Evolutionary conservation across 1,140 invertebrate species (phyloP), one percentile per base, ranked within the genome.

Genomic region (Oryzaephilus surinamensis): DNA sequence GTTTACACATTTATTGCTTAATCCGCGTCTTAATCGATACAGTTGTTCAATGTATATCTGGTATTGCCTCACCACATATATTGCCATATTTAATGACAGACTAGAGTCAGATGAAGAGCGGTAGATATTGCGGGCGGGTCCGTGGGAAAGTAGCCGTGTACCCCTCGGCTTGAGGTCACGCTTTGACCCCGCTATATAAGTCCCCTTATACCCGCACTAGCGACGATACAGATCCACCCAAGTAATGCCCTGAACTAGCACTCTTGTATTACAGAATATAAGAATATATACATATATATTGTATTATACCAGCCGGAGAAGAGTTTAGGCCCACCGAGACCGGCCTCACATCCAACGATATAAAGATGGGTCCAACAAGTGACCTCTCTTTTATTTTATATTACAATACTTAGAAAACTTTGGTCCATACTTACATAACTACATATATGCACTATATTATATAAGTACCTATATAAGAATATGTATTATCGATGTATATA

Each of bases 41-140:
- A 55, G 51, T 54, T 54, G 51, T 51, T 44, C 51, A 53, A n/a
- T 51, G 52, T 55, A 24, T 8, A 57, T 57, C 48, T 54, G 47
- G 51, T n/a, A 55, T 53, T 57, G 49, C 48, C 35, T 54, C 48
- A 53, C 46, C 51, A 49, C 51, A 60, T 47, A 59, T 55, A 61
- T 60, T 61, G 59, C 59, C 57, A 60, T 61, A 61, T 61, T 60
- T 61, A 61, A 61, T 61, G 57, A 61, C 59, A 60, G 57, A 47
- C 59, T 58, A 55, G 56, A 52, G 51, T 51, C 53, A 55, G 59
- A 61, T 61, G 57, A 60, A 58, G 59, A 61, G 57, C 56, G 59
- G 54, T 54, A 60, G 59, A 61, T 61, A 61, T 60, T 52, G 57
- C 59, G 57, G 57, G 59, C 56, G 59, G 54, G 46, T 57, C 56